Percentiles rank a stretch among this genome's conserved stretches.
Conservation (phyloP, 1,140 invertebrate genomes). For the Odontomachus brunneus region DNA sequence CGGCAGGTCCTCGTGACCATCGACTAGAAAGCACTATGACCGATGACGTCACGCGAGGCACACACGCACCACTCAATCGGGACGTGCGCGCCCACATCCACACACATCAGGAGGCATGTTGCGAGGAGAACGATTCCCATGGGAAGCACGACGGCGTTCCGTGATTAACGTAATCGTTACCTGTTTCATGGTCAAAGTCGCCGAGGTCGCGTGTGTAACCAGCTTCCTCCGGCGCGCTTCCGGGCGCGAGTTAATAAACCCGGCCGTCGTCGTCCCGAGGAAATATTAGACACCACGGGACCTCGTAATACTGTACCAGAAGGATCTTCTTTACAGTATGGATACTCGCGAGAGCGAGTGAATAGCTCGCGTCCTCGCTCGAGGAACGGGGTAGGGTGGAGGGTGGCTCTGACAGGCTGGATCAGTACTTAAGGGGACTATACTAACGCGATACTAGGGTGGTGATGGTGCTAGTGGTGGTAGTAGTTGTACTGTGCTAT, state of each 20-base stretch:
- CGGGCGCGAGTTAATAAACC: slow-evolving; percentile 7
- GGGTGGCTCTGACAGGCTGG: slow-evolving; percentile 32
- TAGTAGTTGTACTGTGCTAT: slow-evolving; percentile 64
- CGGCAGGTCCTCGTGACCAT: slow-evolving; percentile 50
- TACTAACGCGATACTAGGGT: slow-evolving; percentile 26
- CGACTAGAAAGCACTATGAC: slow-evolving; percentile 57
- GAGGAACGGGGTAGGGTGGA: not conserved
- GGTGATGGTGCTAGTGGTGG: too few species aligned
- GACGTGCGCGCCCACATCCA: not conserved
- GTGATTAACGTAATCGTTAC: slow-evolving; percentile 37
- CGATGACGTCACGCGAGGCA: slow-evolving; percentile 50
- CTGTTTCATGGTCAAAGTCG: slow-evolving; percentile 27
- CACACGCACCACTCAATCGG: not conserved
- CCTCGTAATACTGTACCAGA: slow-evolving; percentile 66
- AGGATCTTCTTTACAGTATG: slow-evolving; percentile 65
- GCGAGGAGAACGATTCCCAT: slow-evolving; percentile 34
- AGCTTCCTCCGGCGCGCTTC: not conserved
- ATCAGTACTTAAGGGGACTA: slow-evolving; percentile 44
- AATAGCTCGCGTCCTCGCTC: slow-evolving; percentile 29
- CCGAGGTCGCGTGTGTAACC: not conserved
- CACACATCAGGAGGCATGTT: not conserved
- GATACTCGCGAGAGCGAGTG: not conserved
- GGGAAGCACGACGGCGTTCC: slow-evolving; percentile 33
- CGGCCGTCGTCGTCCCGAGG: not conserved
- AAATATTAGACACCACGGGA: slow-evolving; percentile 27